Evolutionary conservation across 2,888 invertebrate species (phyloP), one percentile per base, ranked within the genome.

Genomic region (Aromia moschata): DNA sequence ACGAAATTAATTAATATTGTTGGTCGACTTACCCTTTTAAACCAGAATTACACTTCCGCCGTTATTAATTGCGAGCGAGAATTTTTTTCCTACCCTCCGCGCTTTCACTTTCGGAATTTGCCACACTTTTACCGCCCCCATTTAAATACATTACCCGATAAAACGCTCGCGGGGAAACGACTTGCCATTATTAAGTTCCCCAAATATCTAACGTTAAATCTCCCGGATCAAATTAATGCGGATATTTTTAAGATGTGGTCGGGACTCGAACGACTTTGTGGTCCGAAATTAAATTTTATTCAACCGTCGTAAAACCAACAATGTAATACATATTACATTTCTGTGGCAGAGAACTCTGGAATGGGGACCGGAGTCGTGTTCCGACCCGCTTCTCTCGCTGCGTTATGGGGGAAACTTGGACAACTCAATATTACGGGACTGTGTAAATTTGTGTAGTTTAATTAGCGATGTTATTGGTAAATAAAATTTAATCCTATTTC

Each of bases 221-320:
- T 38, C 38, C 38, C 36, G 14, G 38, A 49, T 49, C 49, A 25
- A 38, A 38, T 49, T 49, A 49, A 49, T 49, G 38, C 38, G 20
- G 37, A 49, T 30, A 49, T 49, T 49, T 49, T 49, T 49, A 30
- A 38, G 38, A 49, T 49, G 49, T 15, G 49, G 49, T 49, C 38
- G 25, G 49, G 38, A 25, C 38, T 38, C 38, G 38, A 49, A 49
- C 15, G 38, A 30, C n/a, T 38, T 18, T 33, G 10, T 20, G 12
- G 49, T 25, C 37, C 20, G 33, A 38, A 49, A 49, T 49, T 49
- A 49, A 49, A 38, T 38, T 49, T 49, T 38, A 38, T 49, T 38
- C 49, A 38, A 38, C 30, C 20, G 49, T 49, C 37, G 49, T 49
- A 49, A 38, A 49, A 38, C 38, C 49, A 49, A 49, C 49, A 49